Evolutionary conservation across 1,140 invertebrate genomes (phyloP).

Genomic region (Aphaenogaster ashmeadi): DNA sequence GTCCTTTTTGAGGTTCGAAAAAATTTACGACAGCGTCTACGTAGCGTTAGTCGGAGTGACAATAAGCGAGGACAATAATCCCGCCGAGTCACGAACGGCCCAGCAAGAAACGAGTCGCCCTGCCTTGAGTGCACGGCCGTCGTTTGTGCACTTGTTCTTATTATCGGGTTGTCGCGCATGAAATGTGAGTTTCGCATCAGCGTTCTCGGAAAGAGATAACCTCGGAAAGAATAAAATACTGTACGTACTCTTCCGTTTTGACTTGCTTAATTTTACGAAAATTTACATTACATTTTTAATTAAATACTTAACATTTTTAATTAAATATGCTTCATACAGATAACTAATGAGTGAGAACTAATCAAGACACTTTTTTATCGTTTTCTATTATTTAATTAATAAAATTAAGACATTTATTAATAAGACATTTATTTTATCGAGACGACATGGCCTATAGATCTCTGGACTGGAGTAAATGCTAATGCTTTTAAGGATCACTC

Average conservation of each 20-base stretch:
- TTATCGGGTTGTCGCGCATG: slow-evolving; percentile 46
- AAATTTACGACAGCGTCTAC: slow-evolving; percentile 54
- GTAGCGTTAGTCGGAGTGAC: slow-evolving; percentile 43
- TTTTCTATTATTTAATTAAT: neutral
- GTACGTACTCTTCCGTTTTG: neutral
- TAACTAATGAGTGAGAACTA: neutral
- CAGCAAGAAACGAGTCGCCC: slow-evolving; percentile 41
- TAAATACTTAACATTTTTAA: neutral
- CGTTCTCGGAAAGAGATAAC: neutral
- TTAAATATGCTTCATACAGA: neutral
- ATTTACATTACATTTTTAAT: no score
- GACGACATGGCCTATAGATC: neutral
- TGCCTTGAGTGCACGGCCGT: neutral
- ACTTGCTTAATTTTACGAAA: neutral
- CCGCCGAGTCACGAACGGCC: slow-evolving; percentile 53
- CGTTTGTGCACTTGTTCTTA: slow-evolving; percentile 46
- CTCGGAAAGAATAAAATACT: slow-evolving; percentile 9
- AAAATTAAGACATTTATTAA: neutral
- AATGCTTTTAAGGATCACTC: neutral
- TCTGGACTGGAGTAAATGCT: neutral
- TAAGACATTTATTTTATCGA: neutral
- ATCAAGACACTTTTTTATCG: neutral
- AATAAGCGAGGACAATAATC: slow-evolving; percentile 62
- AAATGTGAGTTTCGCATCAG: slow-evolving; percentile 35
- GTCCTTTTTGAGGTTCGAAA: slow-evolving; percentile 42